Percentiles rank a stretch among this genome's conserved stretches.
Evolutionary conservation across 2,888 invertebrate genomes (phyloP).

Genomic region (Laothoe populi): DNA sequence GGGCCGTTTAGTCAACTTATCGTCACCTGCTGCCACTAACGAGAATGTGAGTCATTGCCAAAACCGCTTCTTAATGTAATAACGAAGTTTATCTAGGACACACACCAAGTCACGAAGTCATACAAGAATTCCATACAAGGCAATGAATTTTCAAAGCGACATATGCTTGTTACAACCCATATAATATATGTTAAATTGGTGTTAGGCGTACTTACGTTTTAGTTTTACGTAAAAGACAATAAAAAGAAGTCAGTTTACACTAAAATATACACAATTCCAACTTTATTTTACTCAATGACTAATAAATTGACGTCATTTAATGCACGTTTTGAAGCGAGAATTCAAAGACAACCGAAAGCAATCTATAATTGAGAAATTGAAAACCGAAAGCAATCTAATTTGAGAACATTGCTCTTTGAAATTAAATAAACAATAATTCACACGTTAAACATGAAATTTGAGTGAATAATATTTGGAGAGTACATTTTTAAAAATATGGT

Average conservation of each 20-base stretch:
- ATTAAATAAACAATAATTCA: too few species aligned
- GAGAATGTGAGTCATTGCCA: conserved; percentile 63
- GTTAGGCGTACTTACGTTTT: conserved; percentile 44
- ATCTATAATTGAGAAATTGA: background rate
- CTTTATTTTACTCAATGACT: conserved; percentile 35
- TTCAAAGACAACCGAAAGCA: background rate
- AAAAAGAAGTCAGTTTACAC: conserved; percentile 13
- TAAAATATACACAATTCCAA: conserved; percentile 22
- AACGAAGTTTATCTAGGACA: conserved; percentile 62
- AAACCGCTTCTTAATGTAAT: conserved; percentile 51
- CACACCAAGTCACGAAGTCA: conserved; percentile 61
- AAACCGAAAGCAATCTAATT: background rate
- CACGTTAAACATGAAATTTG: too few species aligned
- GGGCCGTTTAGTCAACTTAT: conserved; percentile 51
- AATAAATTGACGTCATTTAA: conserved; percentile 37
- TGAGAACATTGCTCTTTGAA: too few species aligned
- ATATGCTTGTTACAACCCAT: conserved; percentile 46
- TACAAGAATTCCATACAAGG: conserved; percentile 66
- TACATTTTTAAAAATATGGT: too few species aligned
- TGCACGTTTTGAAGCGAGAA: background rate
- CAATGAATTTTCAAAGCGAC: conserved; percentile 52
- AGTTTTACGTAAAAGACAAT: conserved; percentile 26
- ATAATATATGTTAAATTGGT: background rate
- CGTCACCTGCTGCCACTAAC: conserved; percentile 53
- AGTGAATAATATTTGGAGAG: too few species aligned